A percentile compares a stretch with the other conserved stretches of the same genome.
phyloP scores from a whole-genome alignment of 2,888 invertebrate genomes.

The Arge pagana region DNA sequence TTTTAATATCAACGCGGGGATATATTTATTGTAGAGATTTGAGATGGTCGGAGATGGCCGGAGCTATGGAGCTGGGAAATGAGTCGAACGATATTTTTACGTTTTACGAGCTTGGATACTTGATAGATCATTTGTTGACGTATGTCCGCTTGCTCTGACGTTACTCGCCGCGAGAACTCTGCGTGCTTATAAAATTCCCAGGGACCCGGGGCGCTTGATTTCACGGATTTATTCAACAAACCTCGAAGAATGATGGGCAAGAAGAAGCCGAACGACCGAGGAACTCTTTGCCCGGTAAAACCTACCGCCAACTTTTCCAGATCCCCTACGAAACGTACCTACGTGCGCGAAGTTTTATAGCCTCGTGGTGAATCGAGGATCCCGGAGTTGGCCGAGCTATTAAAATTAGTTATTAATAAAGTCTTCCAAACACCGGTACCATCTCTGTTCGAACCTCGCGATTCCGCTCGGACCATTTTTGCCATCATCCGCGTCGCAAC shows the following conservation, averaged over 20 bases:
- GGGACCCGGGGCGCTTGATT: constrained; percentile 16
- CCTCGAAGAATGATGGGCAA: constrained; percentile 1
- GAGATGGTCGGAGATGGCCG: too few relatives aligned
- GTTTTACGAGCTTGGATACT: constrained; percentile 17
- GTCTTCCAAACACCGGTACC: too few relatives aligned
- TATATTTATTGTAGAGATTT: too few relatives aligned
- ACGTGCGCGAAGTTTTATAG: constrained; percentile 9
- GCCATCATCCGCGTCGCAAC: too few relatives aligned
- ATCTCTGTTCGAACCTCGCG: too few relatives aligned
- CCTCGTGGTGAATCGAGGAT: not conserved
- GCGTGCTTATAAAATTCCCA: constrained; percentile 16
- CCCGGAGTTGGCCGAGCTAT: not conserved
- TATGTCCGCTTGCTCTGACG: constrained; percentile 2
- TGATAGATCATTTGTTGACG: constrained; percentile 18
- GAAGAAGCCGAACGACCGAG: not conserved
- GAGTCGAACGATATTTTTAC: constrained; percentile 15
- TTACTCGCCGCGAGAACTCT: constrained; percentile 1
- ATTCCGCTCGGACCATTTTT: too few relatives aligned
- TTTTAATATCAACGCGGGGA: too few relatives aligned
- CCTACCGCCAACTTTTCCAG: constrained; percentile 6
- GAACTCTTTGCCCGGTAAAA: not conserved
- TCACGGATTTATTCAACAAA: constrained; percentile 15
- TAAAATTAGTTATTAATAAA: constrained; percentile 2
- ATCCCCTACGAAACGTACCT: not conserved
- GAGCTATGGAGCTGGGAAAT: too few relatives aligned